Base-by-base conservation (phyloP, 2,888 invertebrate genomes). In the Tanaodytes sp. region DNA sequence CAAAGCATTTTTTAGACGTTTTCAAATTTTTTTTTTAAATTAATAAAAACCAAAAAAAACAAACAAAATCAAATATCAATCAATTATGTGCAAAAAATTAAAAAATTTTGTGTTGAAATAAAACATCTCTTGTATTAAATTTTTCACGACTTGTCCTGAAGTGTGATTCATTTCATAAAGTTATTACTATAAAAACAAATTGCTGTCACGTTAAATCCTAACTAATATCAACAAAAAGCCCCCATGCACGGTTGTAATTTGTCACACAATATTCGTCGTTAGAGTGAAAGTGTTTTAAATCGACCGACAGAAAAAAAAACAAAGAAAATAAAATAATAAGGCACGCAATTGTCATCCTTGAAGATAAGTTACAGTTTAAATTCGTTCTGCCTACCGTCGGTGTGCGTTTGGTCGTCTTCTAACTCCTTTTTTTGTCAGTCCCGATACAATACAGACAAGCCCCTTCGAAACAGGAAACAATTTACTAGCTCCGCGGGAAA, bases 201-300 rank as follows among this genome's bases (percentile, higher is more conserved):
- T n/a, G n/a, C n/a, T n/a, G n/a, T n/a, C n/a, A n/a, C n/a, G n/a
- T n/a, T n/a, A n/a, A n/a, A n/a, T n/a, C n/a, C n/a, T n/a, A n/a
- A n/a, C n/a, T n/a, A n/a, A n/a, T n/a, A n/a, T n/a, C n/a, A n/a
- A n/a, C n/a, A n/a, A n/a, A n/a, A n/a, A n/a, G n/a, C 14, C 19
- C 42, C 18, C 42, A 20, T 23, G 19, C 37, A 42, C 52, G 11
- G 14, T 52, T 40, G 39, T 42, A 64, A 46, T 64, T 71, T 71
- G 54, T 52, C 43, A 33, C 49, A 45, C 27, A 54, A 61, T 36
- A 43, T 36, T 48, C 57, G 59, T 66, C 39, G 59, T 46, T 54
- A 65, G 42, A 73, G 82, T 79, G 82, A 82, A 82, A 82, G 82
- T 80, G 74, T 78, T 76, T 68, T n/a, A n/a, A n/a, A n/a, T n/a